Conservation (phyloP, 2,888 invertebrate species). For the Idaea dimidiata region DNA sequence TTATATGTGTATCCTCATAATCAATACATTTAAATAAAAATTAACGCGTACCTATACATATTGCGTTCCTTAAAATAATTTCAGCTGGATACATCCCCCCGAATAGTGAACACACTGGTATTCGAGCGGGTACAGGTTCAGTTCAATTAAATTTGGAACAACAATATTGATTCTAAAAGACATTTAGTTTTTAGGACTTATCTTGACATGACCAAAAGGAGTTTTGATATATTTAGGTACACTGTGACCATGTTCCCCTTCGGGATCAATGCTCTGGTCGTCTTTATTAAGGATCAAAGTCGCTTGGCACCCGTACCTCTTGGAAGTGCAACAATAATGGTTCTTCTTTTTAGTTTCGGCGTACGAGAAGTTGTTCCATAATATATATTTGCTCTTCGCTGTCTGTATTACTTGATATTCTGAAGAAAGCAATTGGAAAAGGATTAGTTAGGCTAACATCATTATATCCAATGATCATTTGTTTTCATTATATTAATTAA, state of each 20-base stretch:
- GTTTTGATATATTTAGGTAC: background rate
- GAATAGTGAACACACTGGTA: too few relatives aligned
- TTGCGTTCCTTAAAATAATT: too few relatives aligned
- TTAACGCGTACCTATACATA: too few relatives aligned
- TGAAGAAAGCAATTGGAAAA: background rate
- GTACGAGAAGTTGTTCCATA: constrained; percentile 15
- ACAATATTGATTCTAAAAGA: too few relatives aligned
- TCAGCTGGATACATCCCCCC: too few relatives aligned
- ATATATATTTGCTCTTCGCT: constrained; percentile 11
- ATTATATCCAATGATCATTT: too few relatives aligned
- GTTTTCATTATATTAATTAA: too few relatives aligned
- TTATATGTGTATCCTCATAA: too few relatives aligned
- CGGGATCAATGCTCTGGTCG: background rate
- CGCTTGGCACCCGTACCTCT: background rate
- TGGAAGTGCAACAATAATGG: background rate
- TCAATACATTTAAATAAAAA: too few relatives aligned
- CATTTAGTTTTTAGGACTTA: background rate
- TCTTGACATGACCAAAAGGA: background rate
- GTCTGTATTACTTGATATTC: constrained; percentile 12
- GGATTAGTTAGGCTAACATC: background rate
- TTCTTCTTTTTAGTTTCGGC: constrained; percentile 11
- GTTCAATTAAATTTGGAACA: too few relatives aligned
- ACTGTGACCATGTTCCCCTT: background rate
- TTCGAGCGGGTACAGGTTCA: too few relatives aligned
- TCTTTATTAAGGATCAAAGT: background rate